Evolutionary conservation across 2,888 invertebrate genomes (phyloP).

Genomic region (Dasypolia templi): DNA sequence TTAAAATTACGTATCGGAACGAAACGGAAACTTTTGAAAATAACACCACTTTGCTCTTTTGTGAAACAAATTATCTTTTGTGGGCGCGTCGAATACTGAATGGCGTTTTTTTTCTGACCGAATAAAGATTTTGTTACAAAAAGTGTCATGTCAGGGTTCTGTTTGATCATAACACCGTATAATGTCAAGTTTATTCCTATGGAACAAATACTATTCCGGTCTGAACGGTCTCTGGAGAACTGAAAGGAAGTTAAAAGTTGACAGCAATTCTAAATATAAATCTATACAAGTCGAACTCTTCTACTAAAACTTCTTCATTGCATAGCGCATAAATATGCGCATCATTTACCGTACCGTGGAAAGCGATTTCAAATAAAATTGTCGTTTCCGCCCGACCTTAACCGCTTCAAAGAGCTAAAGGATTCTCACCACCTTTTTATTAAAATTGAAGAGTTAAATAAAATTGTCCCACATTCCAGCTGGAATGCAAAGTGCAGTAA

Average conservation of each 20-base stretch:
- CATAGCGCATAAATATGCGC: neutral
- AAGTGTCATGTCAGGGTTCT: constrained; percentile 4
- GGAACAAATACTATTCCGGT: neutral
- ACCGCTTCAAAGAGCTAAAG: constrained; percentile 3
- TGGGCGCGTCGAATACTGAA: neutral
- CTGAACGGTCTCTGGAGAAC: neutral
- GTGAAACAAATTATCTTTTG: constrained; percentile 19
- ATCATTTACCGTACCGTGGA: neutral
- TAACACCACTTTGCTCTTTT: constrained; percentile 5
- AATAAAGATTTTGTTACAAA: constrained; percentile 1
- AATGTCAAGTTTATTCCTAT: constrained; percentile 16
- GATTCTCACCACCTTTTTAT: neutral
- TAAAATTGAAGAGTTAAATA: constrained; percentile 18
- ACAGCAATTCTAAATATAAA: neutral
- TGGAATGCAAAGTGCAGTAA: neutral
- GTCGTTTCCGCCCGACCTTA: neutral
- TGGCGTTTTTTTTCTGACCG: neutral
- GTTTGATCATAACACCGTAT: constrained; percentile 4
- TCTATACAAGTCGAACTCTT: too few species aligned
- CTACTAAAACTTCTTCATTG: neutral
- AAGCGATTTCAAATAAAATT: constrained; percentile 19
- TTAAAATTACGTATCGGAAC: constrained; percentile 25
- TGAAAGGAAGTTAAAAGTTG: neutral
- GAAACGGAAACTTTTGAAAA: constrained; percentile 21
- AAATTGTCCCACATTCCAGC: neutral